phyloP scores from a whole-genome alignment of 2,113 vertebrate genomes.

The Brienomyrus longianalis region DNA sequence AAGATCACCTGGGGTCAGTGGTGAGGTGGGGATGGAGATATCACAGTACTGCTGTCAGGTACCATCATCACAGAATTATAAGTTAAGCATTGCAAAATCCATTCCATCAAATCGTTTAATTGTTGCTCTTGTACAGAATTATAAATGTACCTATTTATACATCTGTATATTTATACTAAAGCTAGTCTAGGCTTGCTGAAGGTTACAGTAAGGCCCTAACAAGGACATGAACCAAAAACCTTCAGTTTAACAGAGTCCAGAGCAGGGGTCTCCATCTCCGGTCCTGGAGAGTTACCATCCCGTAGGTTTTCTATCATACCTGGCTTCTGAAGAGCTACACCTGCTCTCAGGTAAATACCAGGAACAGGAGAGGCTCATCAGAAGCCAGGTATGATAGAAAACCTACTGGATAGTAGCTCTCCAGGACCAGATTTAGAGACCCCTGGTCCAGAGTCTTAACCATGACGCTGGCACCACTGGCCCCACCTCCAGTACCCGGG shows the following conservation, averaged over 20 bases:
- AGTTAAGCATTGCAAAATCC: background rate
- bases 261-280: background rate
- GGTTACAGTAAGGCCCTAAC: background rate
- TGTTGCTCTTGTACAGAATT: background rate
- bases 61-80: background rate
- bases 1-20: conserved; percentile 81
- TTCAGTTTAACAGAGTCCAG: background rate
- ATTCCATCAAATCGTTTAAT: background rate
- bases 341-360: no score
- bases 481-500: background rate
- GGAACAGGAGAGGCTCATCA: no score
- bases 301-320: no score
- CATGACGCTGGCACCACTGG: background rate
- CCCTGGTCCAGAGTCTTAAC: background rate
- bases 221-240: background rate
- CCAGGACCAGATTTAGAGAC: no score
- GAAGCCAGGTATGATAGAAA: no score
- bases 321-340: no score
- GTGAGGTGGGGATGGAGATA: background rate
- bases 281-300: no score
- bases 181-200: background rate
- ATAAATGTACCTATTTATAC: background rate
- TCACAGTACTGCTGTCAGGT: background rate
- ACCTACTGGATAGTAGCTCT: no score
- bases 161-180: background rate